Conservation (phyloP, 2,797 vertebrate species). For the Platyrinchus mystaceus region DNA sequence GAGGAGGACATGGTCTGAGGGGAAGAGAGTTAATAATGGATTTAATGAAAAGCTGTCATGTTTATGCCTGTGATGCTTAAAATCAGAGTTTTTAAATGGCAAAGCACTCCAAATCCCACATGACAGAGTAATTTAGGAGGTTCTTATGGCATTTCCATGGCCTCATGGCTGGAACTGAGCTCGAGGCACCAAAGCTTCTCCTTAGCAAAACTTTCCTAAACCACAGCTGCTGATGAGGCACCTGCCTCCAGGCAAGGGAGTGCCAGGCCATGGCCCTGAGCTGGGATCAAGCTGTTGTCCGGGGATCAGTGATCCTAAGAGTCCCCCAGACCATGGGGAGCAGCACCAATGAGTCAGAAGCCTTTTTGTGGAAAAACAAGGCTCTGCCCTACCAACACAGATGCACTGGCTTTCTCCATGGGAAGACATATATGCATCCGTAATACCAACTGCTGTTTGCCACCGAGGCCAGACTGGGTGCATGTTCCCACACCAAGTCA, state of each 20-base stretch:
- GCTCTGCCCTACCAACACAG: neutral
- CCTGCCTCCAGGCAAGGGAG: neutral
- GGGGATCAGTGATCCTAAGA: neutral
- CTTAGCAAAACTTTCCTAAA: neutral
- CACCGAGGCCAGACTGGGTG: neutral
- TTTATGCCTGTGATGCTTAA: neutral
- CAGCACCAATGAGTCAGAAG: neutral
- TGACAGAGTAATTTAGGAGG: neutral
- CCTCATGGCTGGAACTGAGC: neutral
- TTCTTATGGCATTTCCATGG: neutral
- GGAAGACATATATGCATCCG: neutral
- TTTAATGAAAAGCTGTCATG: neutral
- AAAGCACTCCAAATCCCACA: neutral
- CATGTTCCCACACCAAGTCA: neutral
- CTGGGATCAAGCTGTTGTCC: neutral
- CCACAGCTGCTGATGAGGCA: neutral
- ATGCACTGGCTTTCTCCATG: neutral
- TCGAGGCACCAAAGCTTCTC: neutral
- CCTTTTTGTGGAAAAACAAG: neutral
- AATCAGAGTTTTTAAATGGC: neutral
- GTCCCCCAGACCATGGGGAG: neutral
- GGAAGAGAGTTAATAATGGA: neutral
- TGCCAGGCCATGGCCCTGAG: neutral
- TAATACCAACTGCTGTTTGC: fast-evolving
- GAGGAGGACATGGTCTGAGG: constrained; percentile 53